Percentiles rank a stretch among this genome's conserved stretches.
These are phyloP conservation scores for Dasypolia templi DNA, from an alignment of 2,888 invertebrate genomes.

Conservation along the genomic window DNA sequence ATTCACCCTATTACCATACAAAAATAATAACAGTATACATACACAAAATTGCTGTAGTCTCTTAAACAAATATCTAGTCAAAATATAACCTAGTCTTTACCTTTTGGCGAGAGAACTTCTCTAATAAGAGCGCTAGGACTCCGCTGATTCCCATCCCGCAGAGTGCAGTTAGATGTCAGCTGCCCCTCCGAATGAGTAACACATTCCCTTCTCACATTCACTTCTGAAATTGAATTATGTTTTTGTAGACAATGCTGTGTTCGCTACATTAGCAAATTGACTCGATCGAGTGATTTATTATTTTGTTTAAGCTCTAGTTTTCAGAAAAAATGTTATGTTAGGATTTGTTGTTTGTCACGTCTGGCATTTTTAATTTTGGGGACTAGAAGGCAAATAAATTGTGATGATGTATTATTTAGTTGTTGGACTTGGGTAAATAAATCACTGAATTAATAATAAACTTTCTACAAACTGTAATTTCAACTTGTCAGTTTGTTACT, in stretches of 20 bases:
- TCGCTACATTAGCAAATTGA: slow-evolving; percentile 61
- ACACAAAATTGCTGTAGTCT: background rate
- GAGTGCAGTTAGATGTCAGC: slow-evolving; percentile 40
- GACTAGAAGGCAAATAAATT: background rate
- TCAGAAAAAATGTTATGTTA: slow-evolving; percentile 5
- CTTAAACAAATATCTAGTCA: slow-evolving; percentile 6
- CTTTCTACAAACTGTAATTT: background rate
- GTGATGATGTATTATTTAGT: background rate
- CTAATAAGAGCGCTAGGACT: slow-evolving; percentile 19
- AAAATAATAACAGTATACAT: background rate
- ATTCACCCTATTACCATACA: slow-evolving; percentile 6
- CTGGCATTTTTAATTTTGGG: background rate
- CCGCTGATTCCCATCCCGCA: slow-evolving; percentile 5
- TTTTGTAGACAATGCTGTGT: slow-evolving; percentile 39
- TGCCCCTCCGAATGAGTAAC: slow-evolving; percentile 56
- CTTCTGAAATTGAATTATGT: slow-evolving; percentile 54
- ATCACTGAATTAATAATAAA: background rate
- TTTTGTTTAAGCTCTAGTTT: slow-evolving; percentile 25
- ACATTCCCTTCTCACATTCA: slow-evolving; percentile 25
- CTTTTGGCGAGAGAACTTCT: slow-evolving; percentile 66
- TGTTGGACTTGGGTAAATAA: background rate
- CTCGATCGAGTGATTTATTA: slow-evolving; percentile 43
- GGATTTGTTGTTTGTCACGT: background rate
- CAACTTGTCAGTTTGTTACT: background rate
- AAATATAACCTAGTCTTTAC: slow-evolving; percentile 45